phyloP scores from a whole-genome alignment of 2,888 invertebrate genomes.

The Girardia tigrina region DNA sequence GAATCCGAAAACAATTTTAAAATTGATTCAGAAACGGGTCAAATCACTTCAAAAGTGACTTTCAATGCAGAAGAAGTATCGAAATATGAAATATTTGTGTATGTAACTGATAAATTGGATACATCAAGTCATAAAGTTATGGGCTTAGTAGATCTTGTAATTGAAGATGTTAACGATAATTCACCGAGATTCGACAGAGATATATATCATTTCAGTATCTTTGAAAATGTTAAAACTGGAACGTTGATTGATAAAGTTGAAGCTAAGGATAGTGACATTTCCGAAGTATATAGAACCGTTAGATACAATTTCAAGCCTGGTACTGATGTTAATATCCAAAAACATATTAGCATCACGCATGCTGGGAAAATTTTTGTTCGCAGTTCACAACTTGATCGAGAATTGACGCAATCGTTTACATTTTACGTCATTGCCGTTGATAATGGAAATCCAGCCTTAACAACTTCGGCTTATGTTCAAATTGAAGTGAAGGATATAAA shows the following conservation, averaged over 20 bases:
- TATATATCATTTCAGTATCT: slow-evolving; percentile 33
- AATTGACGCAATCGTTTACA: slow-evolving; percentile 29
- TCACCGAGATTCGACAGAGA: slow-evolving; percentile 30
- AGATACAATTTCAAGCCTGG: slow-evolving; percentile 31
- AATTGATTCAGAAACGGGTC: slow-evolving; percentile 34
- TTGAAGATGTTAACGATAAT: slow-evolving; percentile 36
- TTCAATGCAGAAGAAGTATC: slow-evolving; percentile 34
- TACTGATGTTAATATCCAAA: not conserved
- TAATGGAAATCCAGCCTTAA: slow-evolving; percentile 30
- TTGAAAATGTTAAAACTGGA: slow-evolving; percentile 29
- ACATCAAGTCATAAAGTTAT: not conserved
- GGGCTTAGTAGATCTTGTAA: slow-evolving; percentile 6
- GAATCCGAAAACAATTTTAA: slow-evolving; percentile 28
- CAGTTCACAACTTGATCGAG: slow-evolving; percentile 27
- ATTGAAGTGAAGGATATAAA: slow-evolving; percentile 35
- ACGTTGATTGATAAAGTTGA: slow-evolving; percentile 28
- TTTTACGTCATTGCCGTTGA: slow-evolving; percentile 31
- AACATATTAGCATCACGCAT: slow-evolving; percentile 27
- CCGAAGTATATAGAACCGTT: slow-evolving; percentile 25
- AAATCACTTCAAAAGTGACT: not conserved
- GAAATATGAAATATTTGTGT: slow-evolving; percentile 29
- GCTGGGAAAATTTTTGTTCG: slow-evolving; percentile 32
- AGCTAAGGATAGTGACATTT: slow-evolving; percentile 34
- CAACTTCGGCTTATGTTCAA: slow-evolving; percentile 33
- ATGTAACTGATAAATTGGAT: slow-evolving; percentile 18